Percentiles rank a stretch among this genome's conserved stretches.
Evolutionary conservation across 1,140 invertebrate species (phyloP).

Genomic region (Holotrichia oblita): DNA sequence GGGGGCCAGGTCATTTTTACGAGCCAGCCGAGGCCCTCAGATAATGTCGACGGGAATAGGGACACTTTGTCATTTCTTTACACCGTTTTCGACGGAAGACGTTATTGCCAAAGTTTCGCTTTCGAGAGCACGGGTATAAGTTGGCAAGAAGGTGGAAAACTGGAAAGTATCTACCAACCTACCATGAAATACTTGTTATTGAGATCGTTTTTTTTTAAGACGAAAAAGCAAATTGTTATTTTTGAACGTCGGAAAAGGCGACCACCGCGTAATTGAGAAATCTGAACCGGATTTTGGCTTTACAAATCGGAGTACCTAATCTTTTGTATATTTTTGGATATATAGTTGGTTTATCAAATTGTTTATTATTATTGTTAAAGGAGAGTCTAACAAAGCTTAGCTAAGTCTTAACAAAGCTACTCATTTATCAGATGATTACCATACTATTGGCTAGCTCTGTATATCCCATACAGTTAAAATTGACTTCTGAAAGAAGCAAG

Average conservation of each 20-base stretch:
- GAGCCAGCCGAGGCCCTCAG: slow-evolving; percentile 39
- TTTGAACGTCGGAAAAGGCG: background rate
- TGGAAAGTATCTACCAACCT: background rate
- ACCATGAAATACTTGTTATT: slow-evolving; percentile 5
- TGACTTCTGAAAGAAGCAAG: background rate
- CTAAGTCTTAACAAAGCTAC: too few relatives aligned
- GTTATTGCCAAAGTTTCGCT: slow-evolving; percentile 19
- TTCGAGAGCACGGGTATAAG: background rate
- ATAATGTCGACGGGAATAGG: slow-evolving; percentile 42
- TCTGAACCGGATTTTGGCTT: background rate
- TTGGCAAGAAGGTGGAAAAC: background rate
- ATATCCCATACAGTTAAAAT: too few relatives aligned
- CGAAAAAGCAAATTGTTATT: slow-evolving; percentile 1
- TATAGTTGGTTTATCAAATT: too few relatives aligned
- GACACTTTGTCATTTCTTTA: slow-evolving; percentile 43
- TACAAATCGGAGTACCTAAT: background rate
- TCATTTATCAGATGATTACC: too few relatives aligned
- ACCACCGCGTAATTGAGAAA: background rate
- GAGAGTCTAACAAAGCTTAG: too few relatives aligned
- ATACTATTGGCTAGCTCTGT: too few relatives aligned
- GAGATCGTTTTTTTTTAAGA: too few relatives aligned
- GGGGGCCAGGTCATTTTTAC: slow-evolving; percentile 42
- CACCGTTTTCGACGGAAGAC: slow-evolving; percentile 30
- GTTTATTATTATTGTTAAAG: too few relatives aligned
- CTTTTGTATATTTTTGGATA: too few relatives aligned